Base-by-base conservation (phyloP, 53 echinoderm and acorn worm species). In the Temnopleurus reevesii region DNA sequence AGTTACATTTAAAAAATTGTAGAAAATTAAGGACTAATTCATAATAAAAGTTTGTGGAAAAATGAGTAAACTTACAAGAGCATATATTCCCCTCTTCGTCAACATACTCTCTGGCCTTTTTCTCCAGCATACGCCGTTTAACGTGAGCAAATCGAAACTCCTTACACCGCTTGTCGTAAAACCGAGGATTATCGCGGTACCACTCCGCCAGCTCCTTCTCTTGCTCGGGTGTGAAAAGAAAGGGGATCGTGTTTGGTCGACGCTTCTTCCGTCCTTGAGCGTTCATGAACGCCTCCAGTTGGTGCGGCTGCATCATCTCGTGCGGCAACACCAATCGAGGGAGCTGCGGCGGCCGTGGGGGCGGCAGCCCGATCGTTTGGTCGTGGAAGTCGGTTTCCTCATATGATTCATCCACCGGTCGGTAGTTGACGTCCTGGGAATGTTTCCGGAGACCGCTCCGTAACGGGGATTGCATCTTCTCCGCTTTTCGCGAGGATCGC, bases 71-170 rank as follows among this genome's bases (percentile, higher is more conserved):
- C 89, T 89, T 35, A 89, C 89, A 30, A 15, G 89, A 49, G 77
- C 89, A 89, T 53, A 27, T 81, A 25, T 90, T 90, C n/a, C 90
- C 90, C 1, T 90, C 90, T 41, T 36, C 81, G 29, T 90, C 90
- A 1, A 38, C 25, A 23, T 41, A 90, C 46, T 90, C 81, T 45
- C 43, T 45, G 33, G 90, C 90, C 46, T 90, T 90, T 28, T 81
- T 29, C 43, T 81, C 57, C 36, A 90, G 36, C 36, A 90, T 90
- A 17, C 59, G 55, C n/a, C 55, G 55, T 45, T 90, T 90, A 10
- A 90, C 28, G 38, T 58, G 23, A 29, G 90, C 5, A 12, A 57
- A 58, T 4, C 81, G 80, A 59, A 81, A 90, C 45, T 57, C 81
- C 24, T 59, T 54, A 43, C 80, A 80, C 81, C 59, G 80, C 81